A percentile compares a stretch with the other conserved stretches of the same genome.
These are phyloP conservation scores for Petrolisthes cinctipes DNA, from an alignment of 2,888 invertebrate genomes.

Conservation along the genomic window DNA sequence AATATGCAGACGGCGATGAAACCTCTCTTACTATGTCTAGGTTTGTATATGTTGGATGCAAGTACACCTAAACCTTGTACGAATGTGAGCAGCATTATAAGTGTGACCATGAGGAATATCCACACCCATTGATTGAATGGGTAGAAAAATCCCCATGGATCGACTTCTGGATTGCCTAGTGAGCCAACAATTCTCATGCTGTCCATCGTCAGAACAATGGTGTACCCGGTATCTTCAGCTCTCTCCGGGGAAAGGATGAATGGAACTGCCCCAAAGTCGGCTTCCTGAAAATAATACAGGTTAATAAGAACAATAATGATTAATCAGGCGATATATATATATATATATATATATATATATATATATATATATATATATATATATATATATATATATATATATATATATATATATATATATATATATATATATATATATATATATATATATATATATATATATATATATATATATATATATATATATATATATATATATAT, in stretches of 20 bases:
- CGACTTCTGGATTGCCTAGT: conserved; percentile 14
- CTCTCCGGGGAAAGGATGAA: conserved; percentile 9
- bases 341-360: too few relatives aligned
- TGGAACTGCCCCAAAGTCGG: conserved; percentile 29
- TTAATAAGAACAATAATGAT: too few relatives aligned
- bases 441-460: too few relatives aligned
- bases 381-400: too few relatives aligned
- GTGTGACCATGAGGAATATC: not conserved
- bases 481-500: too few relatives aligned
- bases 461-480: too few relatives aligned
- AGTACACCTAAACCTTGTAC: not conserved
- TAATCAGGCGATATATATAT: too few relatives aligned
- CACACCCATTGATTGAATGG: conserved; percentile 39
- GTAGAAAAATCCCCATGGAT: conserved; percentile 44
- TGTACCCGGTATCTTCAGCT: conserved; percentile 19
- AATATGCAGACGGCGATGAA: not conserved
- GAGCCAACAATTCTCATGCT: conserved; percentile 20
- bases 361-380: too few relatives aligned
- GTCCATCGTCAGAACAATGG: conserved; percentile 13
- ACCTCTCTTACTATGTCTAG: not conserved
- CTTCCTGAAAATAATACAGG: conserved; percentile 11
- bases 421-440: too few relatives aligned
- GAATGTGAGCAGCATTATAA: conserved; percentile 9
- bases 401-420: too few relatives aligned
- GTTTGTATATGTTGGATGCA: too few relatives aligned